phyloP scores from a whole-genome alignment of 2,797 vertebrate genomes.

The Silurus aristotelis region DNA sequence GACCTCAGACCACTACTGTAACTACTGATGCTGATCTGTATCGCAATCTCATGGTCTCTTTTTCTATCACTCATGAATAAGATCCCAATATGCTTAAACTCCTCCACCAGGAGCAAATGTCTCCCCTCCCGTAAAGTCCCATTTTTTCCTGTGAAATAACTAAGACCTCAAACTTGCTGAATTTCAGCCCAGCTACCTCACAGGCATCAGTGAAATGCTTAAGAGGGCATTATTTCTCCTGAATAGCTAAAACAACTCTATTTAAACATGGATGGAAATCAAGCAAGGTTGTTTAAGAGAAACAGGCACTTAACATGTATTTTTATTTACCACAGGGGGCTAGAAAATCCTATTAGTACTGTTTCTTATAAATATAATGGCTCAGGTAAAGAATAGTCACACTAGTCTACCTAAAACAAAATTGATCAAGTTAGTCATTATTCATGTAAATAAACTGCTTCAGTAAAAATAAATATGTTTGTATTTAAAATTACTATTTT shows the following conservation, averaged over 20 bases:
- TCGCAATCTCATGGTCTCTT: not conserved
- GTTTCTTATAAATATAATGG: not conserved
- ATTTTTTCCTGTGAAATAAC: not conserved
- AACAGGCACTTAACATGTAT: not conserved
- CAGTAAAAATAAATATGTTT: not conserved
- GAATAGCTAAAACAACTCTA: not conserved
- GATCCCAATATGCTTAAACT: not conserved
- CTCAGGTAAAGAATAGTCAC: not conserved
- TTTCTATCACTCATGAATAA: not conserved
- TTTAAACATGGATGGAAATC: not conserved
- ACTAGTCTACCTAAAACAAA: too few relatives aligned
- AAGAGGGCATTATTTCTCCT: not conserved
- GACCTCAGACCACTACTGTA: not conserved
- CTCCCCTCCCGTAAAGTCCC: not conserved
- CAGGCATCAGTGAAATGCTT: not conserved
- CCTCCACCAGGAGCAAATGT: not conserved
- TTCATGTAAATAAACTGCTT: not conserved
- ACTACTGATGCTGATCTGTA: not conserved
- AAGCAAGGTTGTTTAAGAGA: not conserved
- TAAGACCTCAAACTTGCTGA: not conserved
- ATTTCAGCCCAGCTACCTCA: not conserved
- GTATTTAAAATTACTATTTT: not conserved
- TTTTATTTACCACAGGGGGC: not conserved
- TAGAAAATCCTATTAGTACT: not conserved
- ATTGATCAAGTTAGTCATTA: not conserved